Evolutionary conservation across 2,888 invertebrate species (phyloP), one percentile per base, ranked within the genome.

Genomic region (Cephonodes hylas): DNA sequence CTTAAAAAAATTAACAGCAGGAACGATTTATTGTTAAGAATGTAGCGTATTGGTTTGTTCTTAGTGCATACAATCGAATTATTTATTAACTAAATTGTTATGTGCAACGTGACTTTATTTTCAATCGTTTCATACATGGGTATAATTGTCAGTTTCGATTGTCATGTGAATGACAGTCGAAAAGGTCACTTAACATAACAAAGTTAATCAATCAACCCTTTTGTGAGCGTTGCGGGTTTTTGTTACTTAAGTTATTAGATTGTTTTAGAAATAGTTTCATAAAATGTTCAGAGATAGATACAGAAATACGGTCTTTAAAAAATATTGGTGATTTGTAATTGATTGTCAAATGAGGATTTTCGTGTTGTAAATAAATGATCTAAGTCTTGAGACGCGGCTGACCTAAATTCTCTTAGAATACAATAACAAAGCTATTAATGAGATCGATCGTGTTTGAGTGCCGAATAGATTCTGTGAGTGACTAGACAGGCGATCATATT

Each of bases 101-200:
- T 38, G n/a, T 38, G n/a, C 38, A 4, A 5, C 8, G 38, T 38
- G n/a, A 13, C 38, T 38, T n/a, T 38, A 13, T n/a, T 38, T 38
- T 38, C 38, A 13, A 38, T 38, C 38, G 45, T 20, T 8, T 22
- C 22, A 38, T 38, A 38, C 27, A n/a, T n/a, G 48, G n/a, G 48
- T 57, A 42, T 3, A 27, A 42, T n/a, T 23, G 15, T 25, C 38
- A 34, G 23, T 42, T 42, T 10, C 45, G 34, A 58, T 45, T 25
- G 46, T 45, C 48, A 48, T 45, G 48, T 34, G 45, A 58, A 27
- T 60, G 58, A 48, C 48, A 27, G 27, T n/a, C 27, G 25, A 5
- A 27, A 27, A 48, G 48, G 48, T 48, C 48, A 25, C 27, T 15
- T 15, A 27, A 27, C 27, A 25, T 27, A n/a, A 48, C 48, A 48